A percentile compares a stretch with the other conserved stretches of the same genome.
phyloP scores from a whole-genome alignment of 2,113 vertebrate genomes.

The Neogobius melanostomus region DNA sequence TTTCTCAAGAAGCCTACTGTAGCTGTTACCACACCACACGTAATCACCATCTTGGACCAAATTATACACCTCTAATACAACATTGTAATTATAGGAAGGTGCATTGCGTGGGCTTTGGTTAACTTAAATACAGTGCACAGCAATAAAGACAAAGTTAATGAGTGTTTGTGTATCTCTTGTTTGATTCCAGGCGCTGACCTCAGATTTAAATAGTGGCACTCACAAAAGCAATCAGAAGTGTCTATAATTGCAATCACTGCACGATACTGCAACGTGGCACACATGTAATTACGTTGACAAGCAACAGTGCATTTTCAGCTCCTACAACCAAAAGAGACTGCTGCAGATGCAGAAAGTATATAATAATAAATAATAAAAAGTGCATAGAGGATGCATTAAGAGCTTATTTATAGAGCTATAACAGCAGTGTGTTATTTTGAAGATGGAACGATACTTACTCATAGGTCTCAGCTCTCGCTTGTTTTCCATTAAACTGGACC shows the following conservation, averaged over 20 bases:
- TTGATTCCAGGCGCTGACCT: slow-evolving; percentile 53
- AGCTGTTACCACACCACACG: slow-evolving; percentile 34
- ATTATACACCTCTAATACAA: slow-evolving; percentile 47
- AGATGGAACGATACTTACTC: no score
- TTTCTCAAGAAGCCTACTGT: slow-evolving; percentile 18
- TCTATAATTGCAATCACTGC: slow-evolving; percentile 56
- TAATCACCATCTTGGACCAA: slow-evolving; percentile 45
- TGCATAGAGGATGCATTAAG: no score
- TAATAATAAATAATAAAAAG: no score
- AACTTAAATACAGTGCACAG: slow-evolving; percentile 38
- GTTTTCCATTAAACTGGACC: no score
- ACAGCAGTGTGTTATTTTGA: no score
- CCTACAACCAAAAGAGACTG: not conserved
- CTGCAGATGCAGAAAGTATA: no score
- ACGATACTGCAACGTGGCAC: slow-evolving; percentile 37
- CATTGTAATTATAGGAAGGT: slow-evolving; percentile 52
- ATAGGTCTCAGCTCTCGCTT: no score
- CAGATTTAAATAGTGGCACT: slow-evolving; percentile 42
- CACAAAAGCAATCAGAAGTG: slow-evolving; percentile 50
- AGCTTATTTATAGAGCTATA: no score
- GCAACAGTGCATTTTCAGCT: slow-evolving; percentile 41
- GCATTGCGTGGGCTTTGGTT: slow-evolving; percentile 44
- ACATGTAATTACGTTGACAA: slow-evolving; percentile 49
- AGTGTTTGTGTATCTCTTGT: slow-evolving; percentile 44
- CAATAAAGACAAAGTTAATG: slow-evolving; percentile 53